A percentile compares a stretch with the other conserved stretches of the same genome.
Conservation (phyloP, 1,140 invertebrate species). For the Cotesia chilonis region DNA sequence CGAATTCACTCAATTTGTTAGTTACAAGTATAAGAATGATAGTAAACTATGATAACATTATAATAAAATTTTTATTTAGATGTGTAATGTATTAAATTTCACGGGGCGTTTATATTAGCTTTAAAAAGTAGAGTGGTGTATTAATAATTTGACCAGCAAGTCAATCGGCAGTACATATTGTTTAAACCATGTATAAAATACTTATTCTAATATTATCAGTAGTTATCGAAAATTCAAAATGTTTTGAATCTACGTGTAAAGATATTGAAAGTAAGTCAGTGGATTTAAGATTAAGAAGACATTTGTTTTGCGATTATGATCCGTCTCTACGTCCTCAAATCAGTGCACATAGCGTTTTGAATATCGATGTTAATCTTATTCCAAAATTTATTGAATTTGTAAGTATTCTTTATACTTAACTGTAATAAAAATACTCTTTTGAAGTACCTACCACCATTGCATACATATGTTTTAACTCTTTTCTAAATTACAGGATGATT, state of each 20-base stretch:
- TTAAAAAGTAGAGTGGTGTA: no score
- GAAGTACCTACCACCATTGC: neutral
- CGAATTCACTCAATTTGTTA: no score
- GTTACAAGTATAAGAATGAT: no score
- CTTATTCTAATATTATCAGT: neutral
- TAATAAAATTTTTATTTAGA: no score
- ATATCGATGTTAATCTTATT: conserved; percentile 60
- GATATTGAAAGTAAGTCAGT: conserved; percentile 40
- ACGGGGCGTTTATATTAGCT: neutral
- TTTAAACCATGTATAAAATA: conserved; percentile 27
- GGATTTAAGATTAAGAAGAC: conserved; percentile 54
- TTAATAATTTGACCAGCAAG: neutral
- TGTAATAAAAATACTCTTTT: neutral
- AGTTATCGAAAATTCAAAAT: neutral
- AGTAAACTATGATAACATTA: no score
- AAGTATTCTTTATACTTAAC: conserved; percentile 47
- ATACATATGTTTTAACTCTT: conserved; percentile 6
- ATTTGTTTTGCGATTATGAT: conserved; percentile 67
- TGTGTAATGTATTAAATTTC: neutral
- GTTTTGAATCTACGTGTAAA: conserved; percentile 46
- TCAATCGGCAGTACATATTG: conserved; percentile 9
- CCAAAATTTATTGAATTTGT: conserved; percentile 68
- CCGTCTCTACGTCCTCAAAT: conserved; percentile 57
- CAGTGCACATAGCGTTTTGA: conserved; percentile 55
- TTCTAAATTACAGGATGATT: conserved; percentile 27